Conservation (phyloP, 2,113 vertebrate species). For the Aptenodytes forsteri region DNA sequence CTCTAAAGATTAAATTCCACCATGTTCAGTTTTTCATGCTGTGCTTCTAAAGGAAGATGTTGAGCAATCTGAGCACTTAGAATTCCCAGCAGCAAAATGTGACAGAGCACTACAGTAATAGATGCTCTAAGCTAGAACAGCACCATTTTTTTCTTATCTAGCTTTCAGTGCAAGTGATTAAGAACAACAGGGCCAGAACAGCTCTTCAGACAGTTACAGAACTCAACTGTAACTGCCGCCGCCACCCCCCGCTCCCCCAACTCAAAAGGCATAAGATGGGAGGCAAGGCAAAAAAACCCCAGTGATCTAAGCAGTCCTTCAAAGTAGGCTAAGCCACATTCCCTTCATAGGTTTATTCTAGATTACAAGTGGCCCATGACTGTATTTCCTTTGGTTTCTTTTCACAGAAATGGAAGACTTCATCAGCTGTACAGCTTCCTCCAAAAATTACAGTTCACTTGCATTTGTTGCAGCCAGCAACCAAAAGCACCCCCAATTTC, state of each 20-base stretch:
- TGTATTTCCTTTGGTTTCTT: background rate
- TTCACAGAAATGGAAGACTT: background rate
- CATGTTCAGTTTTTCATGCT: background rate
- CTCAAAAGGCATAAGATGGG: fast-evolving
- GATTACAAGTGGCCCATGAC: background rate
- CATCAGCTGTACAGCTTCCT: background rate
- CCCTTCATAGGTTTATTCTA: background rate
- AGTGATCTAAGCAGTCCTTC: background rate
- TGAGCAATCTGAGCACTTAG: background rate
- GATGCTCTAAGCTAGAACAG: background rate
- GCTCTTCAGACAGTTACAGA: background rate
- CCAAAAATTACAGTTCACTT: background rate
- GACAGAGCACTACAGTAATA: background rate
- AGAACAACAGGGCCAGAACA: background rate
- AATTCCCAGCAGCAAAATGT: background rate
- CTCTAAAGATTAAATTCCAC: background rate
- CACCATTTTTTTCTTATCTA: background rate
- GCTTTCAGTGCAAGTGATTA: background rate
- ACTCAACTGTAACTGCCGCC: background rate
- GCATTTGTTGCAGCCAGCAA: fast-evolving
- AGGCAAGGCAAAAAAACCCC: background rate
- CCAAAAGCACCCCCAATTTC: background rate
- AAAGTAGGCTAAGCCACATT: background rate
- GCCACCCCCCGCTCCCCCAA: background rate
- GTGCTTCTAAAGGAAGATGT: background rate